Evolutionary conservation across 2,888 invertebrate species (phyloP).

Genomic region (Tyria jacobaeae): DNA sequence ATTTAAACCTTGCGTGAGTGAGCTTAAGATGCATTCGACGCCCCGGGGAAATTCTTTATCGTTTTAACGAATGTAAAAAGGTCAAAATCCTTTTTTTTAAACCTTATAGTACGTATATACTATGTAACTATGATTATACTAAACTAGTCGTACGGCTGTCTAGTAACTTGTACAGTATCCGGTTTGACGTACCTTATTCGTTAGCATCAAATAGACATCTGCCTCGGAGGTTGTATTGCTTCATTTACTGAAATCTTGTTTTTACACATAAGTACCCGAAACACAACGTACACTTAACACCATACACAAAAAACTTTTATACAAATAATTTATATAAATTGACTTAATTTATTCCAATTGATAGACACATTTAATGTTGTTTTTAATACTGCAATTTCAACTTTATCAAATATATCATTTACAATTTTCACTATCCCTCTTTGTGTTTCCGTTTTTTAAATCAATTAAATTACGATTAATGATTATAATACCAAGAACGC

Average conservation of each 20-base stretch:
- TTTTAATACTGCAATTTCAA: constrained; percentile 29
- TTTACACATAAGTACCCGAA: constrained; percentile 65
- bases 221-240: constrained; percentile 58
- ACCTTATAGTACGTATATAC: constrained; percentile 42
- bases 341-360: constrained; percentile 33
- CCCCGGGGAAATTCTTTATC: constrained; percentile 49
- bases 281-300: constrained; percentile 75
- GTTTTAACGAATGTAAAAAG: constrained; percentile 48
- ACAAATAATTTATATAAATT: constrained; percentile 38
- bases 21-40: constrained; percentile 50
- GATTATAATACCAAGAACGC: constrained; percentile 61
- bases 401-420: constrained; percentile 25
- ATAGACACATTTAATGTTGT: constrained; percentile 27
- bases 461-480: constrained; percentile 56
- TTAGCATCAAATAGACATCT: constrained; percentile 77
- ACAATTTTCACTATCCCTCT: constrained; percentile 7
- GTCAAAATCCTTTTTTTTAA: constrained; percentile 59
- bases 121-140: constrained; percentile 59
- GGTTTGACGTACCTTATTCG: constrained; percentile 83
- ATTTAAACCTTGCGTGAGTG: constrained; percentile 73
- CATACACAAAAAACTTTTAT: constrained; percentile 74
- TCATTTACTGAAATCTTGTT: constrained; percentile 65
- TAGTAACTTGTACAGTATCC: constrained; percentile 75
- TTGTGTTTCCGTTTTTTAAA: constrained; percentile 38
- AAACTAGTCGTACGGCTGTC: constrained; percentile 77